Base-by-base conservation (phyloP, 2,888 invertebrate species). In the Leptothorax acervorum region DNA sequence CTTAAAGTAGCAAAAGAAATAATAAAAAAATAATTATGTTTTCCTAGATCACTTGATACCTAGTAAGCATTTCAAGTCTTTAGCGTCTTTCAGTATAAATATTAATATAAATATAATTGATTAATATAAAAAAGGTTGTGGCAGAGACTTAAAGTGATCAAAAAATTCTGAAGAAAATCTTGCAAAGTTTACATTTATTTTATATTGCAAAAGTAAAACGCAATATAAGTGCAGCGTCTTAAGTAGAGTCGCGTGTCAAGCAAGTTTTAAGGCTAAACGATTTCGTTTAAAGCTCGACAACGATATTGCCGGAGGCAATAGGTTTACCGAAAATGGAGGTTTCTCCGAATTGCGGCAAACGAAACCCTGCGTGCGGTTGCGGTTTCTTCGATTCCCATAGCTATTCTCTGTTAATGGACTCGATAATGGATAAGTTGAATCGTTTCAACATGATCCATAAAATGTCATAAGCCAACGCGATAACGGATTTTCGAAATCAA, bases 401-500 rank as follows among this genome's bases (percentile, higher is more conserved):
- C 76, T 85, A 84, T 83, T 82, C 83, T 78, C 71, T 18, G 51
- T 82, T 86, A 83, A 84, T 35, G 35, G 85, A 86, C 83, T 88
- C 88, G 88, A 85, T 90, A 90, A 90, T 91, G 88, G 91, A 53
- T 62, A 90, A 91, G 90, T 90, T 90, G 82, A 86, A 87, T 79
- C 81, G 6, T 35, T 35, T 12, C 23, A 35, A 23, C 42, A 39
- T 68, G 53, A 71, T 65, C 60, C n/a, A 73, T 71, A 76, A 83
- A 70, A 45, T 55, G 42, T 70, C 68, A 68, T 70, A 75, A 71
- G 12, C 18, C 23, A 42, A 45, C 23, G 15, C 57, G 6, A 60
- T 79, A 71, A 57, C 0, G 23, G 15, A 57, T 71, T 71, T 79
- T 23, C 57, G 57, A 3, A 57, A 48, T 71, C 6, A 45, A 18